phyloP scores from a whole-genome alignment of 2,113 vertebrate species.

The Thomomys bottae region DNA sequence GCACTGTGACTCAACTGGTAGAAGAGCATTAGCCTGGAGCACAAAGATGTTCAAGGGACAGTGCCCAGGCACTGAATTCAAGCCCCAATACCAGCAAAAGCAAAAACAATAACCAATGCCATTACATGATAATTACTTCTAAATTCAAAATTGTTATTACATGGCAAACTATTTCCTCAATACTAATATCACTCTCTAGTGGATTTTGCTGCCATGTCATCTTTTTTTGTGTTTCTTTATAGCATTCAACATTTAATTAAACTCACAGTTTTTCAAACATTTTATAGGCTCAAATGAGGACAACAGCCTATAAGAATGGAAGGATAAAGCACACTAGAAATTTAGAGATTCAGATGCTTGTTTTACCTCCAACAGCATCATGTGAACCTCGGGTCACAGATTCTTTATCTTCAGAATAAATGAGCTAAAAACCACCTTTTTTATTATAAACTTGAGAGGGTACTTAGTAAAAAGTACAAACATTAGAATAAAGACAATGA shows the following conservation, averaged over 20 bases:
- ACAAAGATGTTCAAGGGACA: no score
- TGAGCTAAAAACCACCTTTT: not conserved
- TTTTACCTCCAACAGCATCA: slow-evolving; percentile 22
- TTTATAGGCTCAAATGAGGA: not conserved
- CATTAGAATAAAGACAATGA: not conserved
- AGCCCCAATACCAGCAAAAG: no score
- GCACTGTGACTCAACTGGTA: no score
- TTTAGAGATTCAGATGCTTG: not conserved
- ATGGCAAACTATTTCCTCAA: slow-evolving; percentile 35
- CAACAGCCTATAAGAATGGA: not conserved
- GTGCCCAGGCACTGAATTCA: no score
- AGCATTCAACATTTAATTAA: not conserved
- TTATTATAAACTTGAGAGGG: slow-evolving; percentile 8
- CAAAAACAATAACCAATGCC: not conserved
- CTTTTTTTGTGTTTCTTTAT: not conserved
- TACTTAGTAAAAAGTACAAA: slow-evolving; percentile 23
- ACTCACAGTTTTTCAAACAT: not conserved
- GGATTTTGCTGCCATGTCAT: not conserved
- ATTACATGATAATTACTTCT: slow-evolving; percentile 4
- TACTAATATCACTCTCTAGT: not conserved
- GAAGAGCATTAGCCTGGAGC: no score
- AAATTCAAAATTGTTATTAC: not conserved
- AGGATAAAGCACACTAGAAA: not conserved
- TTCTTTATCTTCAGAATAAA: slow-evolving; percentile 36
- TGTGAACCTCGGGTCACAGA: not conserved